A percentile compares a stretch with the other conserved stretches of the same genome.
Evolutionary conservation across 1,140 invertebrate species (phyloP).

Genomic region (Whitmania pigra): DNA sequence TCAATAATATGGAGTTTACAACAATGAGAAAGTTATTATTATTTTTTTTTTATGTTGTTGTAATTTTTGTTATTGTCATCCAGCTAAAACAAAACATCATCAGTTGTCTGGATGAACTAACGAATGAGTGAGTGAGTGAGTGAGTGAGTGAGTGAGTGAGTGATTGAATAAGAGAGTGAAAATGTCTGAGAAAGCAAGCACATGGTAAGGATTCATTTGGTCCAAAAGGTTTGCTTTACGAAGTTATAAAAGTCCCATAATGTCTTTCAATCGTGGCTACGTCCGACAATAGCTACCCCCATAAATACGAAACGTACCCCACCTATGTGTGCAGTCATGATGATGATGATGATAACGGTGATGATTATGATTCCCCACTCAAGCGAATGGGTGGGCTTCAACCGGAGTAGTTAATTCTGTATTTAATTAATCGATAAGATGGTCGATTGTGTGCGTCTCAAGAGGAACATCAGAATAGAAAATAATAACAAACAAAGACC

Average conservation of each 20-base stretch:
- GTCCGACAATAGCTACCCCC: too few relatives aligned
- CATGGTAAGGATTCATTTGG: not conserved
- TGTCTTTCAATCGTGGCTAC: not conserved
- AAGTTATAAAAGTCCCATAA: constrained; percentile 6
- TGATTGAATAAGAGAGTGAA: constrained; percentile 14
- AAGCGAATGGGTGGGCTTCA: not conserved
- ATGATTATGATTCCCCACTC: not conserved
- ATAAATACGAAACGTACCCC: too few relatives aligned
- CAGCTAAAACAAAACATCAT: too few relatives aligned
- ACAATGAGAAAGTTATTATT: too few relatives aligned
- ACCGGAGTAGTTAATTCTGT: too few relatives aligned
- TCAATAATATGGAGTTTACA: too few relatives aligned
- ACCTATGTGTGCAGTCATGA: not conserved
- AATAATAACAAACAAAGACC: too few relatives aligned
- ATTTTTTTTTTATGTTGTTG: too few relatives aligned
- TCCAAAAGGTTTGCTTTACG: not conserved
- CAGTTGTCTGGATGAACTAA: not conserved
- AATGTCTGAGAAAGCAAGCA: not conserved
- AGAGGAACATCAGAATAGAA: too few relatives aligned
- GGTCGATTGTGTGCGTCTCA: too few relatives aligned
- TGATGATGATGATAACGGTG: not conserved
- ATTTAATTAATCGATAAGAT: too few relatives aligned
- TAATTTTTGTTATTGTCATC: too few relatives aligned
- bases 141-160: constrained; percentile 21
- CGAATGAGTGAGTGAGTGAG: constrained; percentile 19